Evolutionary conservation across 2,888 invertebrate species (phyloP), one percentile per base, ranked within the genome.

Genomic region (Smittia aterrima): DNA sequence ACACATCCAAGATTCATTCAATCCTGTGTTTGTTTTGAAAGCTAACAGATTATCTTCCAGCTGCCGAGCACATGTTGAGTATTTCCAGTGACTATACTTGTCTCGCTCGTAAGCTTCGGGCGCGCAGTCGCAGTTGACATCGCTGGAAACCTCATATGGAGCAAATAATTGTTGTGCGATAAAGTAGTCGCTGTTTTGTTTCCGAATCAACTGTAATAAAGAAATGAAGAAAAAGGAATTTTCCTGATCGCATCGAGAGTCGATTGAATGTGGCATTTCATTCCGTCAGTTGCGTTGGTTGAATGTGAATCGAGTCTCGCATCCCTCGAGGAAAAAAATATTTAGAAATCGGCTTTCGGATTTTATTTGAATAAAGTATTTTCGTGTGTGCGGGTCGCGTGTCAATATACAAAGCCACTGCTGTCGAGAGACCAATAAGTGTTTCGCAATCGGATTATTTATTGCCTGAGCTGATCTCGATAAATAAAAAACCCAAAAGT

Each of bases 181-280:
- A 38, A 66, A 66, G 20, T 32, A 67, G 67, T 67, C 67, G 67
- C 41, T 41, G 41, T 67, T 67, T 67, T 67, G 67, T 67, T 67
- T 22, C 40, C 67, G 40, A 67, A 47, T 67, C 41, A 67, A 67
- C 67, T 40, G 67, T 67, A 67, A 67, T 67, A 67, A 41, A 67
- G 38, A n/a, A 58, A 20, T 20, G 18, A 20, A 18, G 58, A 58
- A 18, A 58, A 58, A 58, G 18, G 11, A 58, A 4, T 18, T 58
- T 11, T 58, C 22, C 58, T 16, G 20, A 58, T 58, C 58, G 22
- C 22, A n/a, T 9, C 58, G 20, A 22, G 18, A n/a, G 1, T 58
- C 11, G 47, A 47, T 47, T 47, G 47, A 47, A 47, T 11, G 47
- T 11, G 47, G 47, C 47, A 47, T 47, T 47, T 47, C 47, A 47